A percentile compares a stretch with the other conserved stretches of the same genome.
Conservation (phyloP, 2,113 vertebrate species). For the Sylvicapra grimmia region DNA sequence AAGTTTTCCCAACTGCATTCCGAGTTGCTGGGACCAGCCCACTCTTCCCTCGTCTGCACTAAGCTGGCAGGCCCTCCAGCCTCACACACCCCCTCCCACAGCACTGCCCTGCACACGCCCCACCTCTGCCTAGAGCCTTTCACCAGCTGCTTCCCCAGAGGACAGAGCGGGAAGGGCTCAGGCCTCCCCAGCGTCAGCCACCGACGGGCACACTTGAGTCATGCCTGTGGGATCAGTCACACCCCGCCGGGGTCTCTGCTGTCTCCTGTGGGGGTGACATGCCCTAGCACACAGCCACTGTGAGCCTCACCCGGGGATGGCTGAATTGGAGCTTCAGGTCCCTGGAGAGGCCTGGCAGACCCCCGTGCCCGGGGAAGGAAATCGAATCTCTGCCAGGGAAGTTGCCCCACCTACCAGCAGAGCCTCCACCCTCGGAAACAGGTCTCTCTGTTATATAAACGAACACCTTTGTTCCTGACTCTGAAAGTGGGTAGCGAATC, state of each 20-base stretch:
- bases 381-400: not conserved
- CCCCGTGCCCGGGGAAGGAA: fast-evolving
- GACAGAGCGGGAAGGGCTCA: fast-evolving
- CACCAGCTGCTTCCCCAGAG: not conserved
- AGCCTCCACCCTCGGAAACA: not conserved
- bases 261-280: not conserved
- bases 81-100: fast-evolving
- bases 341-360: not conserved
- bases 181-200: not conserved
- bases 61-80: not conserved
- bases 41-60: fast-evolving
- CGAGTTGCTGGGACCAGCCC: not conserved
- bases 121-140: not conserved
- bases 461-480: not conserved
- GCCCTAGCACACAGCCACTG: not conserved
- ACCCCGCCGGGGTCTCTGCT: not conserved
- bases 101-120: not conserved
- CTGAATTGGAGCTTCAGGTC: not conserved
- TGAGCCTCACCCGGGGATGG: fast-evolving
- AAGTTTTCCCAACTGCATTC: not conserved
- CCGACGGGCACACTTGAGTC: fast-evolving
- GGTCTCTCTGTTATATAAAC: not conserved
- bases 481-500: not conserved
- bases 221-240: fast-evolving
- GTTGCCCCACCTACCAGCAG: not conserved